Base-by-base conservation (phyloP, 2,797 vertebrate species). In the Macropus fuliginosus region DNA sequence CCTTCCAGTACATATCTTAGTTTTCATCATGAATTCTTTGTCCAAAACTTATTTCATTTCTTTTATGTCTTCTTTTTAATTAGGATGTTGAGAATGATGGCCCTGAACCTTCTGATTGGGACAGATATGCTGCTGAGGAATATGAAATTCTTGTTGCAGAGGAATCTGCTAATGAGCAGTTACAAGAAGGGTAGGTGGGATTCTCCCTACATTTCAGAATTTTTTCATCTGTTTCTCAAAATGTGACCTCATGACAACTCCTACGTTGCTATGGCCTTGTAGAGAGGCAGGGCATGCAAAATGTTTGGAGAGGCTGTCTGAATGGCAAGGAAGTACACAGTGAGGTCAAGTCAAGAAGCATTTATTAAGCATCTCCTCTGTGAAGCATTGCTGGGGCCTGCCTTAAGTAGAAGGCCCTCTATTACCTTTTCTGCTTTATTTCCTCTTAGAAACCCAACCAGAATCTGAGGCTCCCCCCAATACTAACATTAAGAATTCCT, bases 51-150 rank as follows among this genome's bases (percentile, higher is more conserved):
- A 89, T 91, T 94, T 91, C 81, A 8, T 91, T 94, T 97, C 92
- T 57, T 94, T 90, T 98, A 87, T 93, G 95, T 92, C 8, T 96
- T 93, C 1, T 98, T 98, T 97, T 91, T 95, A 81, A 92, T 90
- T 97, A 99, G 99, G 99, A 99, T 97, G 91, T 99, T 95, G 99
- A 99, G 87, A 99, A 99, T 46, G 99, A 99, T 27, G 98, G 99
- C 98, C 99, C 99, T 1, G 99, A 99, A 97, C 99, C 99, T 21
- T 99, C 99, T 0, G 99, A 99, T 97, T 99, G 99, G 99, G 99
- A 99, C 98, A 99, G 99, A 98, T 99, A 99, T 2, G 99, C 99
- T 91, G 99, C 99, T 9, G 99, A 99, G 95, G 99, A 99, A 97
- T 99, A 99, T 1, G 99, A 99, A 98, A 99, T 99, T 90, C 99